phyloP scores from a whole-genome alignment of 2,113 vertebrate genomes.

The Todiramphus saurophagus region DNA sequence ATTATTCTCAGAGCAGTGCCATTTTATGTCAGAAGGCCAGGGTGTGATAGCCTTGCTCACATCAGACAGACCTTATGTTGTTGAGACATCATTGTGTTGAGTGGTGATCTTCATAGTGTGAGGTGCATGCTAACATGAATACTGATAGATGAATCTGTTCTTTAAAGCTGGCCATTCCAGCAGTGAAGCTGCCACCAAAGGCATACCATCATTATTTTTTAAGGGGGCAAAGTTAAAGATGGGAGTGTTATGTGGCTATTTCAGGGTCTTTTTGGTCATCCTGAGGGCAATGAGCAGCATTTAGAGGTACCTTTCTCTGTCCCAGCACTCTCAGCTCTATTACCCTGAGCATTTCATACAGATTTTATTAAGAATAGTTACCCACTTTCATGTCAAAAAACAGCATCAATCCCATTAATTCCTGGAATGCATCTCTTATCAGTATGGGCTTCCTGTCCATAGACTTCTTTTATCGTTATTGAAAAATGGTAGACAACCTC shows the following conservation, averaged over 20 bases:
- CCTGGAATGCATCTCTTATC: conserved; percentile 72
- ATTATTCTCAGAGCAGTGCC: background rate
- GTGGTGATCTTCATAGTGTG: background rate
- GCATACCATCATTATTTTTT: background rate
- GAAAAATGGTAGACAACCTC: background rate
- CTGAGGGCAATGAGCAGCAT: background rate
- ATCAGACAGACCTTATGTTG: background rate
- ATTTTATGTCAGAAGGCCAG: background rate
- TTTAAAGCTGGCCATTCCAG: background rate
- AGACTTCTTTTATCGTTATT: conserved; percentile 74
- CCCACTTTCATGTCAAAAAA: conserved; percentile 71
- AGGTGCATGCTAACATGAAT: background rate
- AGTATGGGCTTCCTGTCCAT: conserved; percentile 70
- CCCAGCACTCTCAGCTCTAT: background rate
- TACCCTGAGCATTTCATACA: background rate
- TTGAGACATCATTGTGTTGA: background rate
- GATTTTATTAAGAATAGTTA: background rate
- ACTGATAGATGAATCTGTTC: background rate
- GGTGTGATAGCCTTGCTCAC: background rate
- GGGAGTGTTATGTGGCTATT: background rate
- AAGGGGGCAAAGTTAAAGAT: background rate
- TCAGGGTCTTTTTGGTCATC: background rate
- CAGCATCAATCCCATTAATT: conserved; percentile 78
- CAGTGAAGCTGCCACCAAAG: background rate
- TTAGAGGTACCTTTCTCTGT: background rate